These are phyloP conservation scores for Temnothorax rugatulus DNA, from an alignment of 2,888 invertebrate species.

Conservation along the genomic window DNA sequence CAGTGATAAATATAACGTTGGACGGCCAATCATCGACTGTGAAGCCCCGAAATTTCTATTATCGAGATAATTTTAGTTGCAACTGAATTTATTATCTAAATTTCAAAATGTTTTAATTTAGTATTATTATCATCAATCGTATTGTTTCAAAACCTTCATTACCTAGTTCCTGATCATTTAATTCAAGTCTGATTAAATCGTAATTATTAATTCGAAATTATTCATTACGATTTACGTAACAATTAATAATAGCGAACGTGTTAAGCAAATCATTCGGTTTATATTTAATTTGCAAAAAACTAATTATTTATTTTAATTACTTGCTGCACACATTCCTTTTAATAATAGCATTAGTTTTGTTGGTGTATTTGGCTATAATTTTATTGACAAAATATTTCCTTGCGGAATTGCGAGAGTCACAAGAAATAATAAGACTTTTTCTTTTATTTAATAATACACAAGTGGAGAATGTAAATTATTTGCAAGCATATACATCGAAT, in stretches of 20 bases:
- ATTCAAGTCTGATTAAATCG: background rate
- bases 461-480: background rate
- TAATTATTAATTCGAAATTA: background rate
- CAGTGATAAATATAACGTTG: conserved; percentile 54
- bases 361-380: background rate
- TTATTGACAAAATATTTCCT: background rate
- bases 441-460: background rate
- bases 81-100: background rate
- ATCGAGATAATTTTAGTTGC: background rate
- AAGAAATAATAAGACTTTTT: background rate
- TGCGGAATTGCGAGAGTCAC: background rate
- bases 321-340: background rate
- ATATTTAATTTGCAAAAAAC: background rate
- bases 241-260: background rate
- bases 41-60: background rate
- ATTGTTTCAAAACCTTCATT: background rate
- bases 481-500: background rate
- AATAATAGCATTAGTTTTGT: background rate
- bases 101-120: conserved; percentile 5
- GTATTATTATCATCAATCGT: background rate
- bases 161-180: background rate
- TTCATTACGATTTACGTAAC: no score
- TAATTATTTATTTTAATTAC: background rate
- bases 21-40: background rate
- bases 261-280: background rate